Evolutionary conservation across 2,888 invertebrate species (phyloP).

Genomic region (Drepanosiphum platanoidis): DNA sequence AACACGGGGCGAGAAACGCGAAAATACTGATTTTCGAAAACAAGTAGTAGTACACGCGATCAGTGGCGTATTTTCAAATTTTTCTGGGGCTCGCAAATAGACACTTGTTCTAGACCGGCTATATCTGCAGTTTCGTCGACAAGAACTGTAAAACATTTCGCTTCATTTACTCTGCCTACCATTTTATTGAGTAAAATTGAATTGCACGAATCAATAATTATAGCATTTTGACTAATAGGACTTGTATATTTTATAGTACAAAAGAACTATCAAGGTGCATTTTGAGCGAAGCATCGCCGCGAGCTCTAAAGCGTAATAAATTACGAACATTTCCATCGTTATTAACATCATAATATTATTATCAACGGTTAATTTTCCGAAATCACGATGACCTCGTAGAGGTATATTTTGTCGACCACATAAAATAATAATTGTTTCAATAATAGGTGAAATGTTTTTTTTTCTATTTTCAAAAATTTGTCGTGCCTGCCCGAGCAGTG

Average conservation of each 20-base stretch:
- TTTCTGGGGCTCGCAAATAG: neutral
- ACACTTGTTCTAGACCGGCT: neutral
- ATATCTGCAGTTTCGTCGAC: conserved; percentile 3
- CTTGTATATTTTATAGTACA: too few relatives aligned
- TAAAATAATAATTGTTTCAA: conserved; percentile 7
- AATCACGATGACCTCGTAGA: conserved; percentile 20
- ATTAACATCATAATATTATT: neutral
- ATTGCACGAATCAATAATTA: conserved; percentile 1
- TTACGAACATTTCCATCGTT: conserved; percentile 15
- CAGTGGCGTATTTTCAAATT: too few relatives aligned
- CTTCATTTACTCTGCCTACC: neutral
- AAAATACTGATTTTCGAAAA: too few relatives aligned
- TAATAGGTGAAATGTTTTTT: too few relatives aligned
- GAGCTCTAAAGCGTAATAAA: neutral
- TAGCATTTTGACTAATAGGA: neutral
- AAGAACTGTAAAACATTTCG: neutral
- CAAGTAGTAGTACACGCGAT: too few relatives aligned
- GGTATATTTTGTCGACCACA: neutral
- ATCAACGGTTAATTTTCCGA: conserved; percentile 3
- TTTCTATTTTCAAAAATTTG: too few relatives aligned
- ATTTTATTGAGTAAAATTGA: conserved; percentile 1
- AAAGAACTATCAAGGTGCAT: neutral
- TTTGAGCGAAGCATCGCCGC: conserved; percentile 1
- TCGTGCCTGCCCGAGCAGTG: neutral
- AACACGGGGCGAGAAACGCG: too few relatives aligned